A percentile compares a stretch with the other conserved stretches of the same genome.
Conservation (phyloP, 1,140 invertebrate genomes). For the Diachasma alloeum region DNA sequence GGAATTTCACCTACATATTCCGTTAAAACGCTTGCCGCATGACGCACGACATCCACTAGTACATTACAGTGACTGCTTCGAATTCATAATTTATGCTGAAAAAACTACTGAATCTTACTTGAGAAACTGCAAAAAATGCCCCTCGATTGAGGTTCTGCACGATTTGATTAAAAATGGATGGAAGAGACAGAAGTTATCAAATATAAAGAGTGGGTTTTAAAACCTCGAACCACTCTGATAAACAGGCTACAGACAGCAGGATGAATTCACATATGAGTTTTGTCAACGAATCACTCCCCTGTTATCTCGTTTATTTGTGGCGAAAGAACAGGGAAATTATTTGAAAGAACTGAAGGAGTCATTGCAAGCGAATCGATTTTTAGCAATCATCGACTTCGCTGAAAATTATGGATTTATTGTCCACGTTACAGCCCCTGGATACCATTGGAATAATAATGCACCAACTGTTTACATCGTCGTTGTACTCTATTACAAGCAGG, state of each 20-base stretch:
- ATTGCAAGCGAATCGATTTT: too few species aligned
- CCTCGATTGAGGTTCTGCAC: neutral
- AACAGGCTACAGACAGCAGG: neutral
- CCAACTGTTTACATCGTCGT: too few species aligned
- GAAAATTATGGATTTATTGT: too few species aligned
- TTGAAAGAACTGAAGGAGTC: too few species aligned
- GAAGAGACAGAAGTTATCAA: neutral
- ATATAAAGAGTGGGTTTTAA: neutral
- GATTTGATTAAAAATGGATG: neutral
- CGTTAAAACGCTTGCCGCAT: neutral
- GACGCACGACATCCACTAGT: neutral
- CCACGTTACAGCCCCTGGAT: too few species aligned
- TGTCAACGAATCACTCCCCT: neutral
- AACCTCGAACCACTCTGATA: neutral
- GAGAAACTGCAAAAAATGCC: neutral
- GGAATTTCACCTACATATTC: too few species aligned
- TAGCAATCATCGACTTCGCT: too few species aligned
- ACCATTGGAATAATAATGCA: too few species aligned
- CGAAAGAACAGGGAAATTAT: neutral
- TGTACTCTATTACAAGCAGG: too few species aligned
- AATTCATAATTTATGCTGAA: neutral
- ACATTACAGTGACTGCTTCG: neutral
- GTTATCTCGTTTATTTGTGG: neutral
- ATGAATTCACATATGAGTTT: neutral
- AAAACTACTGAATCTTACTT: neutral